Percentiles rank a stretch among this genome's conserved stretches.
Evolutionary conservation across 1,140 invertebrate species (phyloP).

Genomic region (Listronotus oregonensis): DNA sequence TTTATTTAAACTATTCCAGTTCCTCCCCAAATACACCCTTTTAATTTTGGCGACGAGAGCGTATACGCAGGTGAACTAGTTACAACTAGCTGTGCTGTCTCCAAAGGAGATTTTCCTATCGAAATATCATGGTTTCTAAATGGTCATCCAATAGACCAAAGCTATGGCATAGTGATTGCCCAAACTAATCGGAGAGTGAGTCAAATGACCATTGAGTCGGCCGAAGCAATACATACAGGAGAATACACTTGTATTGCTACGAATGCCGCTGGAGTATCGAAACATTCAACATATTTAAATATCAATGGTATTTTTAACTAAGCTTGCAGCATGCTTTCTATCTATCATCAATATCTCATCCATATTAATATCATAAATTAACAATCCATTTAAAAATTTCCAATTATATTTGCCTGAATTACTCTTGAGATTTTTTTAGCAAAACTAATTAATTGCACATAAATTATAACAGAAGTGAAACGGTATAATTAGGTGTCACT

Average conservation of each 20-base stretch:
- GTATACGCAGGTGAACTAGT: slow-evolving; percentile 71
- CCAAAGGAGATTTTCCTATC: slow-evolving; percentile 72
- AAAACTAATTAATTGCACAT: too few species aligned
- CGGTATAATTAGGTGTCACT: too few species aligned
- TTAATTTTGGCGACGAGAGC: slow-evolving; percentile 69
- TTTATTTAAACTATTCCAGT: slow-evolving; percentile 55
- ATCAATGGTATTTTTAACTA: slow-evolving; percentile 62
- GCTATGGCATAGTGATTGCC: slow-evolving; percentile 55
- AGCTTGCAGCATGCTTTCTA: not conserved
- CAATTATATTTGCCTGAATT: too few species aligned
- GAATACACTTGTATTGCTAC: slow-evolving; percentile 67
- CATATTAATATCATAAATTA: too few species aligned
- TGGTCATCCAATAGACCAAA: slow-evolving; percentile 52
- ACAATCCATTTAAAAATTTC: too few species aligned
- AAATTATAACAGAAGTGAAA: too few species aligned
- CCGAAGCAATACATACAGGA: slow-evolving; percentile 63
- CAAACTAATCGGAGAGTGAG: slow-evolving; percentile 62
- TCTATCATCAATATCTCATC: not conserved
- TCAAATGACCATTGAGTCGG: slow-evolving; percentile 64
- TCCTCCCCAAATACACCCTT: slow-evolving; percentile 73
- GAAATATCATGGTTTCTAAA: slow-evolving; percentile 67
- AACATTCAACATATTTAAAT: slow-evolving; percentile 65
- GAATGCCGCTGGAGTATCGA: slow-evolving; percentile 64
- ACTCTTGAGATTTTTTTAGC: too few species aligned
- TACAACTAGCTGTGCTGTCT: slow-evolving; percentile 66